These are phyloP conservation scores for Chanos chanos DNA, from an alignment of 2,797 vertebrate genomes.

Conservation along the genomic window DNA sequence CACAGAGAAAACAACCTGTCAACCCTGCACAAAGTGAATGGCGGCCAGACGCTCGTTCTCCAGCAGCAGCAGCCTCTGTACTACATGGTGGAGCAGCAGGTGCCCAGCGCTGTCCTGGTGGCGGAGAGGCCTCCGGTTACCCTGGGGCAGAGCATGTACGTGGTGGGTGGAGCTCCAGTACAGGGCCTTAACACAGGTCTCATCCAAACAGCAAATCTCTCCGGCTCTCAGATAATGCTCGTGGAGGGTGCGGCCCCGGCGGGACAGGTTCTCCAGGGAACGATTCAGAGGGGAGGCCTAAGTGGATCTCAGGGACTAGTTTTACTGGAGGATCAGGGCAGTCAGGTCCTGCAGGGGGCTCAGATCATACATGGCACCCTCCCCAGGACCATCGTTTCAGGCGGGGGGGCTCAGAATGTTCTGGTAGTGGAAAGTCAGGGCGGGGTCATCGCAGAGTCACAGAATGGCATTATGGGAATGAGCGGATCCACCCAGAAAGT, in stretches of 20 bases:
- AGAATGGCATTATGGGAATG: conserved; percentile 11
- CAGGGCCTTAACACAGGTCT: conserved; percentile 29
- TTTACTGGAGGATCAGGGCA: conserved; percentile 45
- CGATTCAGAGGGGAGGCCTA: conserved; percentile 32
- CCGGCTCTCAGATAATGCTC: conserved; percentile 36
- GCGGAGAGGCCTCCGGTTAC: conserved; percentile 68
- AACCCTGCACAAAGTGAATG: conserved; percentile 27
- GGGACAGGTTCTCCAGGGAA: conserved; percentile 46
- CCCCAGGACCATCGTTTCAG: neutral
- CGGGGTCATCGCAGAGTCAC: conserved; percentile 17
- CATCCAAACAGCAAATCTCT: conserved; percentile 20
- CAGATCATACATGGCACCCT: conserved; percentile 43
- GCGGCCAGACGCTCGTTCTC: conserved; percentile 52
- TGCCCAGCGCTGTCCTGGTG: conserved; percentile 77
- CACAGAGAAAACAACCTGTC: no score
- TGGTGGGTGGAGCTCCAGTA: conserved; percentile 50
- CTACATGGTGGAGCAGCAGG: conserved; percentile 72
- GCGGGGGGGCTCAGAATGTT: conserved; percentile 20
- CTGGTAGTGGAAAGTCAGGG: conserved; percentile 14
- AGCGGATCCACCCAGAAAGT: conserved; percentile 18
- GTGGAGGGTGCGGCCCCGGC: conserved; percentile 39
- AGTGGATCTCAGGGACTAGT: conserved; percentile 54
- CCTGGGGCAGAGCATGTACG: conserved; percentile 60
- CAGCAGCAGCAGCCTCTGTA: conserved; percentile 60
- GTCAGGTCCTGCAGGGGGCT: conserved; percentile 27